Conservation (phyloP, 2,888 invertebrate genomes). For the Mythimna albipuncta region DNA sequence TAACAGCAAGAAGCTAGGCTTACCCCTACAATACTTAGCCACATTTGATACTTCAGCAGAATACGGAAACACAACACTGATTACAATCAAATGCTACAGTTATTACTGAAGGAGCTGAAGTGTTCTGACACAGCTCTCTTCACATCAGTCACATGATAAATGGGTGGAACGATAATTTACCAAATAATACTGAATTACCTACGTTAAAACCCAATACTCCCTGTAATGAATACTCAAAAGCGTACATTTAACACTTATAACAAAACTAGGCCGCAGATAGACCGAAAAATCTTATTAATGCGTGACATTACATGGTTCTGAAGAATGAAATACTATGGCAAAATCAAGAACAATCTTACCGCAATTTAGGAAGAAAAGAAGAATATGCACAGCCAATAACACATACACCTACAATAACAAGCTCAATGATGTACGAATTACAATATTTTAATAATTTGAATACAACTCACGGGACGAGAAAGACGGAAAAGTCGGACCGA, state of each 20-base stretch:
- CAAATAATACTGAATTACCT: slow-evolving; percentile 5
- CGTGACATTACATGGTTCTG: slow-evolving; percentile 71
- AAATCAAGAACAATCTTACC: slow-evolving; percentile 79
- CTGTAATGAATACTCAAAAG: slow-evolving; percentile 35
- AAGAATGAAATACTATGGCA: slow-evolving; percentile 72
- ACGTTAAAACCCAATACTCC: background rate
- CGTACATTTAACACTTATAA: slow-evolving; percentile 5
- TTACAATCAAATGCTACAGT: background rate
- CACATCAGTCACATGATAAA: slow-evolving; percentile 73
- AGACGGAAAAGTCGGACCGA: slow-evolving; percentile 88
- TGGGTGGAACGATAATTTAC: slow-evolving; percentile 62
- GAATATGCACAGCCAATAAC: slow-evolving; percentile 71
- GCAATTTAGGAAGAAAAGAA: slow-evolving; percentile 62
- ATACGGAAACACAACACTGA: background rate
- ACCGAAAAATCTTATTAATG: slow-evolving; percentile 60
- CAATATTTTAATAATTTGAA: slow-evolving; percentile 72
- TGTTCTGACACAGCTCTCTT: slow-evolving; percentile 32
- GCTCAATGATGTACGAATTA: slow-evolving; percentile 66
- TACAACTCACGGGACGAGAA: slow-evolving; percentile 88
- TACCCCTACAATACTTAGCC: background rate
- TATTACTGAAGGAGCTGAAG: slow-evolving; percentile 8
- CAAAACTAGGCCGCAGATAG: slow-evolving; percentile 22
- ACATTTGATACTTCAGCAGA: background rate
- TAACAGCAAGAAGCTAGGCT: background rate
- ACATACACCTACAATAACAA: slow-evolving; percentile 76